Evolutionary conservation across 1,140 invertebrate species (phyloP).

Genomic region (Drosophila melanogaster): Release_6_plus_ISO1_MT NT_033777.3:28226501-28227000

Average conservation of each 20-base stretch:
- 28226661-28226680: constrained; percentile 7
- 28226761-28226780: constrained; percentile 99
- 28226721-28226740: constrained; percentile 93
- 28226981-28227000: constrained; percentile 35
- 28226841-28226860: constrained; percentile 37
- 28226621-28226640: constrained; percentile 45
- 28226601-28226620: constrained; percentile 37
- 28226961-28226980: constrained; percentile 58
- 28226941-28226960: constrained; percentile 31
- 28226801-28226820: constrained; percentile 94
- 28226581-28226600: constrained; percentile 18
- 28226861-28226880: constrained; percentile 59
- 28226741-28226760: constrained; percentile 99
- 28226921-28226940: constrained; percentile 2
- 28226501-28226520: constrained; percentile 51
- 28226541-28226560: constrained; percentile 38
- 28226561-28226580: background rate
- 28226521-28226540: constrained; percentile 19
- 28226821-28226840: constrained; percentile 43
- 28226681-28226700: constrained; percentile 9
- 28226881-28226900: constrained; percentile 41
- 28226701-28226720: constrained; percentile 40
- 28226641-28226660: constrained; percentile 25
- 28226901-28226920: constrained; percentile 61
- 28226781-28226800: constrained; percentile 99